Evolutionary conservation across 2,888 invertebrate species (phyloP).

Genomic region (Pharmacophagus antenor): DNA sequence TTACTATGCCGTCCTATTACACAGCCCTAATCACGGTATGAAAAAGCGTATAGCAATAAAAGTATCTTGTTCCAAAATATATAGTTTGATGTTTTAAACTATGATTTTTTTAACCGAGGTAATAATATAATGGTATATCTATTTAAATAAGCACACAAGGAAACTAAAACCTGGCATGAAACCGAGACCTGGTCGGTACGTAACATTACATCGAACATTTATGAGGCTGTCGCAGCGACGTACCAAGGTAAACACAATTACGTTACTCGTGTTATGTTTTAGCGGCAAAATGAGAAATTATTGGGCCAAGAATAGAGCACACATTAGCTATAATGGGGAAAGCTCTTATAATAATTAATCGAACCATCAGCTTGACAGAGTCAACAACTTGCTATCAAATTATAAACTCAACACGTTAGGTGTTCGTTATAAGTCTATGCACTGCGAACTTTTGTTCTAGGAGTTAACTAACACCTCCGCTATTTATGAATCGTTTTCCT

Average conservation of each 20-base stretch:
- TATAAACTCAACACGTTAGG: neutral
- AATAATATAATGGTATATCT: too few species aligned
- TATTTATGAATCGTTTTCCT: too few species aligned
- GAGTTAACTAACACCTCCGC: too few species aligned
- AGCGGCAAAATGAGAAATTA: conserved; percentile 44
- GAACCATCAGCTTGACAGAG: conserved; percentile 16
- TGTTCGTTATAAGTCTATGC: neutral
- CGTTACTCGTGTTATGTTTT: conserved; percentile 44
- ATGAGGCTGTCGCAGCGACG: conserved; percentile 43
- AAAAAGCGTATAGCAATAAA: too few species aligned
- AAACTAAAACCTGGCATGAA: conserved; percentile 3
- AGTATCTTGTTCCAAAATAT: too few species aligned
- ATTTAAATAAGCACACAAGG: too few species aligned
- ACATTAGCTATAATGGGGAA: conserved; percentile 12
- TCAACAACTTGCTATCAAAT: conserved; percentile 17
- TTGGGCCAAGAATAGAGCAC: conserved; percentile 35
- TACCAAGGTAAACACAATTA: conserved; percentile 52
- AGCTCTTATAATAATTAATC: conserved; percentile 27
- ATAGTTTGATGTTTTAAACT: too few species aligned
- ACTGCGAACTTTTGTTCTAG: too few species aligned
- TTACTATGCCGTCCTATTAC: too few species aligned
- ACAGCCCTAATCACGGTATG: too few species aligned
- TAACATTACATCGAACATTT: conserved; percentile 38
- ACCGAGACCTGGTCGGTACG: conserved; percentile 12
- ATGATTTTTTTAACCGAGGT: too few species aligned